These are phyloP conservation scores for Gymnothorax javanicus DNA, from an alignment of 2,797 vertebrate genomes.

Conservation along the genomic window DNA sequence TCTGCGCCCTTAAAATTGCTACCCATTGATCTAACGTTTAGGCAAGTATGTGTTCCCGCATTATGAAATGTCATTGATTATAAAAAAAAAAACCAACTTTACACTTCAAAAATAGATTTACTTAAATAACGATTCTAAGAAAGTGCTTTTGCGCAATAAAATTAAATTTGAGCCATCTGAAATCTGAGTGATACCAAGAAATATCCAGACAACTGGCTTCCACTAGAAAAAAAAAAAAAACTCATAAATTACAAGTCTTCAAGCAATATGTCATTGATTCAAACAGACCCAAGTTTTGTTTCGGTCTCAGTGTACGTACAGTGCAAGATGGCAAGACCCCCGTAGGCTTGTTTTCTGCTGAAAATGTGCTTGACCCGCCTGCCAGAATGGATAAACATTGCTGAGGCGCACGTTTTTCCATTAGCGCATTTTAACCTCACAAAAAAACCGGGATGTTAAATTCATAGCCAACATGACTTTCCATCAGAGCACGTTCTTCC, in stretches of 20 bases:
- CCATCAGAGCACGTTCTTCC: slow-evolving; percentile 29
- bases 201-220: slow-evolving; percentile 41
- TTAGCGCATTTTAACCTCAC: slow-evolving; percentile 25
- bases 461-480: slow-evolving; percentile 34
- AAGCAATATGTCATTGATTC: slow-evolving; percentile 39
- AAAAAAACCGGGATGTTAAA: slow-evolving; percentile 26
- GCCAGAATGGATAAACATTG: slow-evolving; percentile 29
- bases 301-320: slow-evolving; percentile 15
- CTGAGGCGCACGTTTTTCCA: slow-evolving; percentile 27
- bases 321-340: slow-evolving; percentile 14
- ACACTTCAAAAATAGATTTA: not conserved
- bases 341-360: slow-evolving; percentile 18
- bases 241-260: slow-evolving; percentile 9
- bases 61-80: not conserved
- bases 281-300: slow-evolving; percentile 34
- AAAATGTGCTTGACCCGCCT: slow-evolving; percentile 20
- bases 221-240: slow-evolving; percentile 43
- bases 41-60: not conserved
- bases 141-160: slow-evolving; percentile 33
- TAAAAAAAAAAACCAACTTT: not conserved
- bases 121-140: not conserved
- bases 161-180: slow-evolving; percentile 29
- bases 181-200: slow-evolving; percentile 49
- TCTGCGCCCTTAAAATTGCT: too few relatives aligned
- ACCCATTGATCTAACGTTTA: not conserved